These are phyloP conservation scores for Nephrotoma guestfalica DNA, from an alignment of 2,888 invertebrate species.

Conservation along the genomic window DNA sequence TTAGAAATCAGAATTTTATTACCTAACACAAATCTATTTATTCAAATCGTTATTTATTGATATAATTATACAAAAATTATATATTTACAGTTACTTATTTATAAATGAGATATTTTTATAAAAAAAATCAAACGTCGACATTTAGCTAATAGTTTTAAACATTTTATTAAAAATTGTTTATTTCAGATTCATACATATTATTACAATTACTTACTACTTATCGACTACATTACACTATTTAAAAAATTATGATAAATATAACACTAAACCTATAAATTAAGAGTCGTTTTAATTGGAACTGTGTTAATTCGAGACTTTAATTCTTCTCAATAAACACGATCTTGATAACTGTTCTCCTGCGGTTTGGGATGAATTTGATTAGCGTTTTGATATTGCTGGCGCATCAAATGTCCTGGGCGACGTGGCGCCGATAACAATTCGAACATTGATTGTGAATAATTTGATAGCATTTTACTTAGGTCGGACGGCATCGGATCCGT, in stretches of 20 bases:
- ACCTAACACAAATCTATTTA: neutral
- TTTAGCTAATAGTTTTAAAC: neutral
- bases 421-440: constrained; percentile 75
- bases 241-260: neutral
- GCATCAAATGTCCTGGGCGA: constrained; percentile 48
- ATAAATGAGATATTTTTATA: neutral
- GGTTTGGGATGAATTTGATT: constrained; percentile 37
- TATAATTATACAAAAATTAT: neutral
- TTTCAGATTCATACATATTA: neutral
- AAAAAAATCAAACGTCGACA: neutral
- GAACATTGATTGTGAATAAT: constrained; percentile 87
- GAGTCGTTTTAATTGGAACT: neutral
- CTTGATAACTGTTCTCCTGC: constrained; percentile 72
- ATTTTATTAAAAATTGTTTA: neutral
- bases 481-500: constrained; percentile 92
- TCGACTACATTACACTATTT: neutral
- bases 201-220: neutral
- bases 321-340: constrained; percentile 56
- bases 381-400: constrained; percentile 45
- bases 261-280: neutral
- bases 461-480: constrained; percentile 79
- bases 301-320: neutral
- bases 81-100: neutral
- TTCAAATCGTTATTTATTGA: neutral
- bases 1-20: neutral